Percentiles rank a stretch among this genome's conserved stretches.
These are phyloP conservation scores for Thamnophis elegans DNA, from an alignment of 2,797 vertebrate species.

Conservation along the genomic window DNA sequence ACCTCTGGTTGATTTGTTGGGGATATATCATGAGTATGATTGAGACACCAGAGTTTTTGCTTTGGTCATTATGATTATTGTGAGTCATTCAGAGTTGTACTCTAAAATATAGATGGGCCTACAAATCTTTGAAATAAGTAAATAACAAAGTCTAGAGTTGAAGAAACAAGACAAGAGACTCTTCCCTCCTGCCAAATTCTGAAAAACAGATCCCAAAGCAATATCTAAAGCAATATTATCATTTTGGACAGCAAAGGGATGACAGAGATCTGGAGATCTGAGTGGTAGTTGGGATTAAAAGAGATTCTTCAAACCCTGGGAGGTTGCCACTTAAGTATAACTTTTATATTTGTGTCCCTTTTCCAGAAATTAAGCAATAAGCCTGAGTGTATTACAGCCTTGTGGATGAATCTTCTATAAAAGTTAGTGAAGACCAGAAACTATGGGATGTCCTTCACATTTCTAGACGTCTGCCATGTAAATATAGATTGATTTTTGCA, in stretches of 20 bases:
- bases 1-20: not conserved
- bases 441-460: not conserved
- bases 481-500: not conserved
- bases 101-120: not conserved
- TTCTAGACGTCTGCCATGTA: not conserved
- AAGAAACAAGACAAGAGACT: not conserved
- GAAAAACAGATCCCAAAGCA: not conserved
- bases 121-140: not conserved
- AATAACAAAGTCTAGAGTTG: not conserved
- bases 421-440: not conserved
- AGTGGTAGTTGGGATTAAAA: not conserved
- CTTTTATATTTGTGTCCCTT: not conserved
- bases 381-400: not conserved
- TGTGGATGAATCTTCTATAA: not conserved
- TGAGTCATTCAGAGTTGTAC: not conserved
- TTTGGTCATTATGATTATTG: not conserved
- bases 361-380: not conserved
- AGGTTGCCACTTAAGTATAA: not conserved
- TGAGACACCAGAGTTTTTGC: not conserved
- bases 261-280: not conserved
- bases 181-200: not conserved
- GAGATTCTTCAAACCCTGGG: not conserved
- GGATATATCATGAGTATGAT: not conserved
- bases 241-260: not conserved
- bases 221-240: not conserved